These are phyloP conservation scores for Anabacerthia variegaticeps DNA, from an alignment of 2,797 vertebrate genomes.

Conservation along the genomic window DNA sequence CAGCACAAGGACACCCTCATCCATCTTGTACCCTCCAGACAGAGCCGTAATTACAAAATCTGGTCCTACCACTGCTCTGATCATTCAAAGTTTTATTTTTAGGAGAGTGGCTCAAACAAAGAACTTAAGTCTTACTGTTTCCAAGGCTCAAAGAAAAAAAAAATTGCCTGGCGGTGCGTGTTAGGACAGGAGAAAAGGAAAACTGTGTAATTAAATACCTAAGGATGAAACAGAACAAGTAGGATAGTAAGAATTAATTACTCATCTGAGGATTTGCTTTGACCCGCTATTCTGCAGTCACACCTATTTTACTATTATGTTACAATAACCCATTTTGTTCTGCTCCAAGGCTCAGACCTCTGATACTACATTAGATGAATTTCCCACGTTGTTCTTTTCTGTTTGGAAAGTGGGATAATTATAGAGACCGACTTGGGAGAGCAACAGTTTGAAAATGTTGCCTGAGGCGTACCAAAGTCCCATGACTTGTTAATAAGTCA, in stretches of 20 bases:
- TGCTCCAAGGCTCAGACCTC: constrained; percentile 52
- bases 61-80: background rate
- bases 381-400: constrained; percentile 56
- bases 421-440: constrained; percentile 57
- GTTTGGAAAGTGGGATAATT: constrained; percentile 68
- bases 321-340: constrained; percentile 66
- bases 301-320: constrained; percentile 40
- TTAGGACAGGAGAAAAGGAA: constrained; percentile 56
- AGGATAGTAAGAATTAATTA: constrained; percentile 50
- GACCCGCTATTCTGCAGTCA: constrained; percentile 28
- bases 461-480: constrained; percentile 66
- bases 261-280: constrained; percentile 48
- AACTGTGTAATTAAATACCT: constrained; percentile 59
- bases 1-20: background rate
- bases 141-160: background rate
- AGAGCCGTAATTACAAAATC: background rate
- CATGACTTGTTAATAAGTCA: constrained; percentile 72
- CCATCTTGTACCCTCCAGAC: background rate
- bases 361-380: constrained; percentile 54
- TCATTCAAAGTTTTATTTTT: constrained; percentile 29
- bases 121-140: background rate
- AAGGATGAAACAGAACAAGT: constrained; percentile 36
- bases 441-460: constrained; percentile 69
- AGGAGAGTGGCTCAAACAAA: background rate
- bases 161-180: background rate